These are phyloP conservation scores for Fulica atra DNA, from an alignment of 2,113 vertebrate genomes.

Conservation along the genomic window DNA sequence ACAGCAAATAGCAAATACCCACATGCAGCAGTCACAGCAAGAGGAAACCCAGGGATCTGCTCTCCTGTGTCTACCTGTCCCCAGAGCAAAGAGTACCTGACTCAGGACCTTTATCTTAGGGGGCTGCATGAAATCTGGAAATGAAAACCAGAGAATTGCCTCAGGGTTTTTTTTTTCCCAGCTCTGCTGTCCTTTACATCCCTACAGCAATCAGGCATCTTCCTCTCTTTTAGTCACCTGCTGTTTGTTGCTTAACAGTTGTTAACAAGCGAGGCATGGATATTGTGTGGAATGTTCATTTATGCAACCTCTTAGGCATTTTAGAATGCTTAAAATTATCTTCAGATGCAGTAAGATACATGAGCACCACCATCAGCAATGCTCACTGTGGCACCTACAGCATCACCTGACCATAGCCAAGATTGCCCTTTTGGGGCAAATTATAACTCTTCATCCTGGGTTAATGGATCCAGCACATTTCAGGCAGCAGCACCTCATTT, in stretches of 20 bases:
- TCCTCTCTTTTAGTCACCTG: background rate
- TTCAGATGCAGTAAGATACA: background rate
- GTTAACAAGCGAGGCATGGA: background rate
- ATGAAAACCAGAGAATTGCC: background rate
- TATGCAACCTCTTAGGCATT: background rate
- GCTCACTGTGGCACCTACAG: background rate
- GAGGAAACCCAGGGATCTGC: background rate
- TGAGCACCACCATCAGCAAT: background rate
- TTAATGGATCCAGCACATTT: rapidly evolving
- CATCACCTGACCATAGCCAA: background rate
- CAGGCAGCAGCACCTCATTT: rapidly evolving
- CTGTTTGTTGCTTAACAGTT: background rate
- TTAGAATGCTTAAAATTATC: background rate
- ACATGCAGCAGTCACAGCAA: background rate
- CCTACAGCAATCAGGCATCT: background rate
- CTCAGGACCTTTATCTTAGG: background rate
- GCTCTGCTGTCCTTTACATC: background rate
- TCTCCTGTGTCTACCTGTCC: background rate
- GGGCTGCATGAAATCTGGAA: background rate
- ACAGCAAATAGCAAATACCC: background rate
- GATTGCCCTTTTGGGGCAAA: background rate
- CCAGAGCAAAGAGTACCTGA: background rate
- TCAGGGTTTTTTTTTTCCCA: background rate
- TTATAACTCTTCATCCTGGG: background rate
- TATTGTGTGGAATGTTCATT: background rate